Conservation (phyloP, 2,113 vertebrate genomes). For the Micronycteris hirsuta region DNA sequence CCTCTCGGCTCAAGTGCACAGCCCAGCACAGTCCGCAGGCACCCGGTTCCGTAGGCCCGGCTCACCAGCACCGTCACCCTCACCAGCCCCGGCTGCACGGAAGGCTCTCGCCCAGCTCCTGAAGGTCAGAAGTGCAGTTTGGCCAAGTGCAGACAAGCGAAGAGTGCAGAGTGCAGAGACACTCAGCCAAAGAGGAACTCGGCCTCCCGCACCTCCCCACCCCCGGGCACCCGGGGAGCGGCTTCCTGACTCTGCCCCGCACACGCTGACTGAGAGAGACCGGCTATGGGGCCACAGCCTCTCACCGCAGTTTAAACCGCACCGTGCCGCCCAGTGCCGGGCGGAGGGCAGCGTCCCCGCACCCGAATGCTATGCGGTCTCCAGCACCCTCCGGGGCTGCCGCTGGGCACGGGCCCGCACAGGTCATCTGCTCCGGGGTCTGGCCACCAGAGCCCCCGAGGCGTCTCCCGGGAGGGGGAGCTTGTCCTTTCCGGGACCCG, state of each 20-base stretch:
- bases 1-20: no score
- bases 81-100: neutral
- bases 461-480: neutral
- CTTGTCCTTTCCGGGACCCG: neutral
- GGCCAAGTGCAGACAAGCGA: neutral
- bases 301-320: neutral
- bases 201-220: neutral
- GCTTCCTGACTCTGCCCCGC: neutral
- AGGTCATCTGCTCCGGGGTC: neutral
- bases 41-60: no score
- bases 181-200: neutral
- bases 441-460: fast-evolving
- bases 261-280: neutral
- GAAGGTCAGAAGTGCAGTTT: neutral
- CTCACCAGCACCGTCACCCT: neutral
- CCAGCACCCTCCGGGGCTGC: neutral
- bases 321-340: fast-evolving
- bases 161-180: fast-evolving
- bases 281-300: neutral
- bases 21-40: no score
- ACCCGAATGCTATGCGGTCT: neutral
- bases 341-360: fast-evolving
- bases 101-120: no score
- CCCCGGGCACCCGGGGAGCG: no score
- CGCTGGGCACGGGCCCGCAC: neutral